Percentiles rank a stretch among this genome's conserved stretches.
Conservation (phyloP, 2,797 vertebrate genomes). For the Gambusia yucatana region DNA sequence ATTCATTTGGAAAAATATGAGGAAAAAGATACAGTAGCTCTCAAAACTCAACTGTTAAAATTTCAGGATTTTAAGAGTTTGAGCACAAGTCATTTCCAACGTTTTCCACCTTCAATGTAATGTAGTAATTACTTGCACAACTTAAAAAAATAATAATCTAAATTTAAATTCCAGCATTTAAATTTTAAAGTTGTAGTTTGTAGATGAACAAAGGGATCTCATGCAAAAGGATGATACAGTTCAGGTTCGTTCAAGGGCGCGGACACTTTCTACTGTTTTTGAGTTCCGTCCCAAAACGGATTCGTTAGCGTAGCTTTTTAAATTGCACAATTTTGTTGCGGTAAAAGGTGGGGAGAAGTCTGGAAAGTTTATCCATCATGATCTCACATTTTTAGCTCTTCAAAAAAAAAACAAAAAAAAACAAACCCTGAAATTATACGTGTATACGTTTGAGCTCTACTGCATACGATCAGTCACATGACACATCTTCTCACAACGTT, state of each 20-base stretch:
- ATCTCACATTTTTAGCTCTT: background rate
- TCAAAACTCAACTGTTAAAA: background rate
- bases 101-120: background rate
- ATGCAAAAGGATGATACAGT: background rate
- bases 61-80: background rate
- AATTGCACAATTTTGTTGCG: background rate
- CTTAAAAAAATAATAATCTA: background rate
- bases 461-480: conserved; percentile 40
- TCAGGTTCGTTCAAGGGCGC: background rate
- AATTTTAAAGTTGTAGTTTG: background rate
- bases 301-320: background rate
- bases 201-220: background rate
- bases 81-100: background rate
- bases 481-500: conserved; percentile 58
- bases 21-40: conserved; percentile 15
- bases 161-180: background rate
- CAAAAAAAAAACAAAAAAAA: background rate
- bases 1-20: conserved; percentile 59
- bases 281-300: background rate
- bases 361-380: background rate
- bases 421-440: background rate
- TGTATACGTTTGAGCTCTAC: background rate
- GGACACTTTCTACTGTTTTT: background rate
- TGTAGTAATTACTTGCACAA: background rate
- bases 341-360: background rate